Percentiles rank a stretch among this genome's conserved stretches.
These are phyloP conservation scores for Halichoerus grypus DNA, from an alignment of 2,113 vertebrate species.

Conservation along the genomic window DNA sequence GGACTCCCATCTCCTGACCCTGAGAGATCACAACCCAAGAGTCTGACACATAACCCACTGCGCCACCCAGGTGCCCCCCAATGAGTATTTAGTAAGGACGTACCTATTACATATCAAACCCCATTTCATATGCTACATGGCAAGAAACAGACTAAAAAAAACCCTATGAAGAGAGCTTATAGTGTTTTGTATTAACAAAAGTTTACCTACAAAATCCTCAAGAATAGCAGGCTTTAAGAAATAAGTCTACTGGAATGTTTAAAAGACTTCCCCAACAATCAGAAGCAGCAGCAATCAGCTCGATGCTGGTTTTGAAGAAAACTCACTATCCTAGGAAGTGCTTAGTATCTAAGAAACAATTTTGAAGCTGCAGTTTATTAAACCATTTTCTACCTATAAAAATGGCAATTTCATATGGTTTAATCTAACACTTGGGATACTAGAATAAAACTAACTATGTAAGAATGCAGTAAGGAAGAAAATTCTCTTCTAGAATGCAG, in stretches of 20 bases:
- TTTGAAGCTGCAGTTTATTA: not conserved
- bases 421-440: not conserved
- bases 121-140: not conserved
- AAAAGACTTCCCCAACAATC: not conserved
- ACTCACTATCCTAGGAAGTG: not conserved
- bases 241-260: not conserved
- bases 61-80: not conserved
- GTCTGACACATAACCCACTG: not conserved
- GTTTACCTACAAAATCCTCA: not conserved
- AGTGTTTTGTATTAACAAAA: constrained; percentile 2
- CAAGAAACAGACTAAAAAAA: not conserved
- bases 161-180: not conserved
- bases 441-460: not conserved
- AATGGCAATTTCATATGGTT: not conserved
- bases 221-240: not conserved
- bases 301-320: not conserved
- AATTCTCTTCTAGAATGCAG: constrained; percentile 3
- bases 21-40: not conserved
- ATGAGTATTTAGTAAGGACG: not conserved
- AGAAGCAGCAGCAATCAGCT: not conserved
- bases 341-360: not conserved
- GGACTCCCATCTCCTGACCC: not conserved
- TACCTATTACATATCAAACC: constrained; percentile 5
- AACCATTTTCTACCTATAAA: not conserved
- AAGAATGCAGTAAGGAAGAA: not conserved